Base-by-base conservation (phyloP, 2,113 vertebrate genomes). In the Sebastes schlegelii region DNA sequence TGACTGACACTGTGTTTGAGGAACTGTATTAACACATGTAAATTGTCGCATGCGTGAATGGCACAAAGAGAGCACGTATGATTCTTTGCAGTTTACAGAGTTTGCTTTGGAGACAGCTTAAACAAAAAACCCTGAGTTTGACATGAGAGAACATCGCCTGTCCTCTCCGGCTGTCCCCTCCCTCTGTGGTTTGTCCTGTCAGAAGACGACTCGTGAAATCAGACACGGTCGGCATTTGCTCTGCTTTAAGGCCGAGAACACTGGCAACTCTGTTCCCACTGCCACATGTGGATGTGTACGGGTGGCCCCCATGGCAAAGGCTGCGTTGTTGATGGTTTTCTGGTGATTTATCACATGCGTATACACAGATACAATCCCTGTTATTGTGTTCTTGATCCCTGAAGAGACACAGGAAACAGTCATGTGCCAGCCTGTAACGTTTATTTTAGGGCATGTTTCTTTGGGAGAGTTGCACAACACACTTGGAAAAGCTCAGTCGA, bases 391-490 rank as follows among this genome's bases (percentile, higher is more conserved):
- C 55, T 14, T 40, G 21, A 40, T 79, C 76, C 70, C 69, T 48
- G 43, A 57, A 23, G 70, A 83, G 73, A 74, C 57, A 34, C 64
- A 64, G 70, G 76, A 82, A 72, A 12, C 43, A 13, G 69, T 89
- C 88, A 86, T 85, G 83, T 86, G 76, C 55, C 74, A 23, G 63
- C 77, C 66, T 87, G 88, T 46, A 5, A 14, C 73, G 45, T 78
- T 82, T 83, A 16, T 45, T 62, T 67, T 48, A 40, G 13, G 63
- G 46, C 71, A 8, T 11, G 40, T 40, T 40, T 46, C 71, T 26
- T 19, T 60, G 43, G 14, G 1, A 19, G 9, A 43, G 48, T 75
- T 67, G 48, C 40, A 19, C 60, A 75, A 72, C 72, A 21, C 16
- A 16, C 16, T 42, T 60, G 11, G 66, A 61, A 62, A 58, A 62